Conservation (phyloP, 2,888 invertebrate genomes). For the Belgica antarctica region DNA sequence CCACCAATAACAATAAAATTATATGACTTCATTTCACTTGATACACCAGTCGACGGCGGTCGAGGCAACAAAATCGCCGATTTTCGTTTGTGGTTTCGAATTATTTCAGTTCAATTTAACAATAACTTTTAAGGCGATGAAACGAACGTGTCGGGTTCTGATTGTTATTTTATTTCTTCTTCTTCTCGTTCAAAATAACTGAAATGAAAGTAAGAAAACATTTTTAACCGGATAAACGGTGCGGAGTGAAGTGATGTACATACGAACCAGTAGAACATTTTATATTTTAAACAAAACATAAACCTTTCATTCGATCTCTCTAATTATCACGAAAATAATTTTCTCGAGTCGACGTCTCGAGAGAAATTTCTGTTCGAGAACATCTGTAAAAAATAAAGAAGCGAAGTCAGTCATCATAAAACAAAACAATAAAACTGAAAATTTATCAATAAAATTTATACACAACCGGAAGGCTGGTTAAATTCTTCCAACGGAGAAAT, state of each 20-base stretch:
- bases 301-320: slow-evolving; percentile 43
- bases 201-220: neutral
- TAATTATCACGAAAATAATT: slow-evolving; percentile 37
- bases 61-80: slow-evolving; percentile 27
- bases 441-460: slow-evolving; percentile 11
- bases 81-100: slow-evolving; percentile 27
- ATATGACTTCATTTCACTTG: slow-evolving; percentile 42
- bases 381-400: slow-evolving; percentile 40
- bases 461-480: slow-evolving; percentile 1
- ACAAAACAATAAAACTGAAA: neutral
- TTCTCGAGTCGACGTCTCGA: neutral
- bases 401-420: slow-evolving; percentile 11
- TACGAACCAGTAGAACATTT: neutral
- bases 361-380: neutral
- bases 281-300: slow-evolving; percentile 41
- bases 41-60: neutral
- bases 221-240: too few species aligned
- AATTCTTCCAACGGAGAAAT: neutral
- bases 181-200: neutral
- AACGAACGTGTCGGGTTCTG: slow-evolving; percentile 36
- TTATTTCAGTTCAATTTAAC: slow-evolving; percentile 44
- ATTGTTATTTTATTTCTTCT: slow-evolving; percentile 35
- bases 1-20: slow-evolving; percentile 44
- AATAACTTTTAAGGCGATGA: slow-evolving; percentile 28
- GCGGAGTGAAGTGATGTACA: neutral